Conservation (phyloP, 1,140 invertebrate species). For the Pseudobourletiella spinata region DNA sequence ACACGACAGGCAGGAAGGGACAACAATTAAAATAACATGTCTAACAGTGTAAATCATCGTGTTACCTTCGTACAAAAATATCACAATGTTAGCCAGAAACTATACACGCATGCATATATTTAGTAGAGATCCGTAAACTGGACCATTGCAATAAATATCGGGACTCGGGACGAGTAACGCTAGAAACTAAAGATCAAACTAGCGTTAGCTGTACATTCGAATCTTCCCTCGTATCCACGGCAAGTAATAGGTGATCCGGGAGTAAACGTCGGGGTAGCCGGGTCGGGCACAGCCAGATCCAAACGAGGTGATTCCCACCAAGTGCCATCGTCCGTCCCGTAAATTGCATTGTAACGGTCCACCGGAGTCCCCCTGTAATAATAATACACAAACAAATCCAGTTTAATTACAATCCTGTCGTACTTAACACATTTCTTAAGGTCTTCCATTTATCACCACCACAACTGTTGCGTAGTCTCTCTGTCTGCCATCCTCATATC, state of each 20-base stretch:
- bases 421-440: not conserved
- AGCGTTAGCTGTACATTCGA: slow-evolving; percentile 7
- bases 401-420: not conserved
- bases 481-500: too few species aligned
- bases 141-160: not conserved
- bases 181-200: not conserved
- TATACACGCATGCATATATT: too few species aligned
- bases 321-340: slow-evolving; percentile 68
- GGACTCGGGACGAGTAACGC: not conserved
- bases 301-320: slow-evolving; percentile 79
- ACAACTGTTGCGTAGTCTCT: too few species aligned
- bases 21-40: too few species aligned
- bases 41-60: too few species aligned
- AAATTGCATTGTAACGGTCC: slow-evolving; percentile 56
- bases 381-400: not conserved
- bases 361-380: slow-evolving; percentile 30
- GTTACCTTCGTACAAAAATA: too few species aligned
- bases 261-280: slow-evolving; percentile 45
- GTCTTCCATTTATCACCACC: too few species aligned
- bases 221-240: slow-evolving; percentile 58
- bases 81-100: too few species aligned
- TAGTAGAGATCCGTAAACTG: not conserved
- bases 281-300: slow-evolving; percentile 78
- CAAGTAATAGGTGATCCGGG: slow-evolving; percentile 70
- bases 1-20: too few species aligned